Base-by-base conservation (phyloP, 1,140 invertebrate species). In the Cataglyphis hispanica region DNA sequence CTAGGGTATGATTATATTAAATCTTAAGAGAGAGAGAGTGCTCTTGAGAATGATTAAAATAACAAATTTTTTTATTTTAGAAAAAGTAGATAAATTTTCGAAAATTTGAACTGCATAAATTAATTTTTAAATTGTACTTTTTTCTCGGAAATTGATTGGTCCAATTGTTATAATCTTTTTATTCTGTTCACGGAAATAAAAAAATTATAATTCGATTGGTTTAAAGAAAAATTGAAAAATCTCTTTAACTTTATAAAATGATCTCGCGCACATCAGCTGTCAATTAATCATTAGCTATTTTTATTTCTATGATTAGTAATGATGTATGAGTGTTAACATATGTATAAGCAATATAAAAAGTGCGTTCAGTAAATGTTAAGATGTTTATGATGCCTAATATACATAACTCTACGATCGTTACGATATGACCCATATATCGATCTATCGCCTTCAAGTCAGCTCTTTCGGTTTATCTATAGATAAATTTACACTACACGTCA, bases 381-480 rank as follows among this genome's bases (percentile, higher is more conserved):
- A 2, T 74, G 31, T 27, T 34, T 74, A 74, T 22, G 37, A 67
- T 13, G 27, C 7, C 31, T 78, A 19, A 27, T 53, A 34, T 40
- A 63, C 56, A 43, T 13, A 40, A 66, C 25, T 31, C 7, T 53
- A 50, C 40, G 61, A 16, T 78, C 60, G 40, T 46, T 43, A 34
- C 2, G 11, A 5, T 53, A 67, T 67, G 76, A 67, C 76, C 76
- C 31, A 67, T 34, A 50, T 66, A 78, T 78, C 76, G 63, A 78
- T 78, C 16, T 63, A 53, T 78, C 76, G 76, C 67, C 43, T 78
- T 50, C 37, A 53, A 67, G n/a, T 67, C 43, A n/a, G 27, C 43
- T 66, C 76, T 66, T 67, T 31, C 43, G 31, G 22, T 19, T 67
- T 78, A 78, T 67, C 61, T 67, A 19, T 8, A 53, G 43, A 67